phyloP scores from a whole-genome alignment of 1,140 invertebrate species.

The Magallana ariakensis region DNA sequence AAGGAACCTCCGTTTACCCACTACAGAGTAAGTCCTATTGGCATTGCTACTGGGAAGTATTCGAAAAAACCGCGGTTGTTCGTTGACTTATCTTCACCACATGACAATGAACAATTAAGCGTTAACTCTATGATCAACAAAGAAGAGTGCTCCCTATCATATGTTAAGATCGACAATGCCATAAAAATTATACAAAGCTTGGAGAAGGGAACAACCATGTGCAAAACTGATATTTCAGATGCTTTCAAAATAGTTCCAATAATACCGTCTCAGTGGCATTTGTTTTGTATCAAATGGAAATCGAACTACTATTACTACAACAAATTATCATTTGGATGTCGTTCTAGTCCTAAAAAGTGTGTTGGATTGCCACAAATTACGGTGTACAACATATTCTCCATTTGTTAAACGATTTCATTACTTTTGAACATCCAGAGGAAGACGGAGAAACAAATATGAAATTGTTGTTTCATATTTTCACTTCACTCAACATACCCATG shows the following conservation, averaged over 20 bases:
- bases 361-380: too few species aligned
- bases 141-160: constrained; percentile 35
- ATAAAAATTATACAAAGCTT: constrained; percentile 41
- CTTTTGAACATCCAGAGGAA: too few species aligned
- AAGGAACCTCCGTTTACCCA: background rate
- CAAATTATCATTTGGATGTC: constrained; percentile 45
- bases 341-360: constrained; percentile 43
- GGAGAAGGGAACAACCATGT: constrained; percentile 43
- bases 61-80: background rate
- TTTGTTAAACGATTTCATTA: too few species aligned
- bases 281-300: constrained; percentile 49
- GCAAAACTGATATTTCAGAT: constrained; percentile 45
- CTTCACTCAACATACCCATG: background rate
- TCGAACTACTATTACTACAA: constrained; percentile 45
- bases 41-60: background rate
- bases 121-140: background rate
- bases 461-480: background rate
- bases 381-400: too few species aligned
- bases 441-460: background rate
- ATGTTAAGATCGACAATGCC: constrained; percentile 51
- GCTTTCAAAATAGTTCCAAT: too few species aligned
- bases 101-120: background rate
- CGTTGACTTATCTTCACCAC: background rate
- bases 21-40: background rate
- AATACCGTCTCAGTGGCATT: constrained; percentile 33